Base-by-base conservation (phyloP, 1,140 invertebrate genomes). In the Drosophila sturtevanti region DNA sequence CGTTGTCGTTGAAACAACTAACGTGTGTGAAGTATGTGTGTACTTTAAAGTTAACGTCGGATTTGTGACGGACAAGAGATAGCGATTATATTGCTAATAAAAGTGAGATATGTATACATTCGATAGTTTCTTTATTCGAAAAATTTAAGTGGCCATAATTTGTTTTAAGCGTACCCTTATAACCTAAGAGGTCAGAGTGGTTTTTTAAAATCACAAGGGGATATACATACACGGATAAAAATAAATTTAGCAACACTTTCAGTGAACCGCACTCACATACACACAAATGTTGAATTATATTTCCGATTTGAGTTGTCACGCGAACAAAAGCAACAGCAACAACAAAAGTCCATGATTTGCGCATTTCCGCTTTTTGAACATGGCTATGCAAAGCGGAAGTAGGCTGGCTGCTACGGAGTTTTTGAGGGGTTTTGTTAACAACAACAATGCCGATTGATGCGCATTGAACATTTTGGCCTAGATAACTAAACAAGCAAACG, bases 341-440 rank as follows among this genome's bases (percentile, higher is more conserved):
- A 70, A 71, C 81, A 85, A 86, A 74, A 79, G 68, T 67, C 52
- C 63, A 73, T 86, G 82, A 86, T 86, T 86, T 86, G 82, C 87
- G 82, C 71, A 81, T 87, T 86, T 86, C 82, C 81, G 78, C 66
- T 77, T 79, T 70, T 66, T 58, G 27, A 34, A 52, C 27, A 52
- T 24, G 63, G 22, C 38, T 48, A 21, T 11, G 68, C 68, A 52
- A 11, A 44, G 44, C 70, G 18, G 52, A 16, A 51, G 22, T 48
- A 6, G 41, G 60, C 24, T 10, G 44, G 1, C 34, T 22, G 37
- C 18, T 34, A 18, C 18, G 41, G 18, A 16, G 38, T 31, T 12
- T 31, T 9, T 16, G 16, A 48, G 34, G 16, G 12, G 12, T 38
- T 38, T 34, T 56, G 58, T 11, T 27, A 63, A 24, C 18, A 44